phyloP scores from a whole-genome alignment of 2,113 vertebrate genomes.

The Bos javanicus region DNA sequence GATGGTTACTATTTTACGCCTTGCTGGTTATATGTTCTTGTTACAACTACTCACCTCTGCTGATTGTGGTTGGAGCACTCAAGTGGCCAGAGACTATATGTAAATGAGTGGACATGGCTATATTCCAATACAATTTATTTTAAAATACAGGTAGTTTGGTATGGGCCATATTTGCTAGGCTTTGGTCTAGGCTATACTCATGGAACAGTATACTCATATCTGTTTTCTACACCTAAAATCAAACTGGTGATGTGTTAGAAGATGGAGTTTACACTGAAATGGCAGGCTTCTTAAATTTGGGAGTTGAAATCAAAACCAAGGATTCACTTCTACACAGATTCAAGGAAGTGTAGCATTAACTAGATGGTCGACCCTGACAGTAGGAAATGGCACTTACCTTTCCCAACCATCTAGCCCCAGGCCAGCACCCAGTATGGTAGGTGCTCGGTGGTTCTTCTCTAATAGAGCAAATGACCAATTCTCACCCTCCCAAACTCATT shows the following conservation, averaged over 20 bases:
- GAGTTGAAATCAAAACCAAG: not conserved
- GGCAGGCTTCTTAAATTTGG: not conserved
- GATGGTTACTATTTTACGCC: not conserved
- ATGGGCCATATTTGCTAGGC: not conserved
- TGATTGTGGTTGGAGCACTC: not conserved
- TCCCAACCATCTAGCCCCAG: not conserved
- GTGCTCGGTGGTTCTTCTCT: not conserved
- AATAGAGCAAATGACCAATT: not conserved
- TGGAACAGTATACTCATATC: not conserved
- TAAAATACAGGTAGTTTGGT: not conserved
- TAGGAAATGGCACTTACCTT: too few species aligned
- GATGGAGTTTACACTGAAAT: not conserved
- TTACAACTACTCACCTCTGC: not conserved
- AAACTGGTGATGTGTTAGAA: not conserved
- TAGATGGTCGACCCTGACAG: not conserved
- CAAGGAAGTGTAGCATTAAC: not conserved
- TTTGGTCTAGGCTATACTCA: not conserved
- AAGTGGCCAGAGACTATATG: not conserved
- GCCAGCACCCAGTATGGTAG: accelerated
- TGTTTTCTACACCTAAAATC: not conserved
- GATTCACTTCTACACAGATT: not conserved
- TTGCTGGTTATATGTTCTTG: not conserved
- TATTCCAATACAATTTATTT: not conserved
- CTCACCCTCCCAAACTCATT: not conserved
- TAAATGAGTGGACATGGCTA: not conserved